Base-by-base conservation (phyloP, 2,888 invertebrate genomes). In the Smittia aterrima region DNA sequence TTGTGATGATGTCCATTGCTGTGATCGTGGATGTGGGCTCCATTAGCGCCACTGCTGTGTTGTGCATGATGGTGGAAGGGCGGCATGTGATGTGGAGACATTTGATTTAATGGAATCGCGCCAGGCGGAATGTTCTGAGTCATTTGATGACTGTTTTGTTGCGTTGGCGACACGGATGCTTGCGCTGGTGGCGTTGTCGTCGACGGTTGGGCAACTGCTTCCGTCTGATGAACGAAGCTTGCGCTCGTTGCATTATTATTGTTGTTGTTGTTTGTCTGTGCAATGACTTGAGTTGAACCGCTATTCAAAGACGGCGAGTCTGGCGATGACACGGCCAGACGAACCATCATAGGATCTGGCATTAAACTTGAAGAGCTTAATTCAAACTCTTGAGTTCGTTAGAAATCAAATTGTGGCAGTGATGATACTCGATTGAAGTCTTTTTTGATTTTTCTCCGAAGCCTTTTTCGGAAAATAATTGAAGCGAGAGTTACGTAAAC, bases 301-400 rank as follows among this genome's bases (percentile, higher is more conserved):
- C 70, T 66, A 13, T 18, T 27, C 13, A 66, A 64, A 18, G 74
- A 64, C 25, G 66, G 74, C n/a, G 74, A 74, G 47, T 74, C 74
- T 77, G 81, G 76, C 77, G 80, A 78, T 67, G 80, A 78, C 78
- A 79, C 81, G 78, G 79, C 81, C 79, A 81, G 78, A 78, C 82
- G 82, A 78, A 83, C 82, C 82, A 82, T 82, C 75, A 41, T 74
- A 24, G 58, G 58, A 58, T 58, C 58, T 18, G 58, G 58, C 58
- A 58, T 58, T 18, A 58, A 58, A 58, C 20, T 20, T 7, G 22
- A 2, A 2, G 11, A 38, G 16, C 47, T 47, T 9, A 32, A 32
- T 32, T 32, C 32, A 47, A 16, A 47, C 47, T 13, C 47, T n/a
- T 3, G 58, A 58, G 7, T 58, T 58, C 58, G 18, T 20, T 22